Conservation (phyloP, 2,113 vertebrate species). For the Otus sunia region DNA sequence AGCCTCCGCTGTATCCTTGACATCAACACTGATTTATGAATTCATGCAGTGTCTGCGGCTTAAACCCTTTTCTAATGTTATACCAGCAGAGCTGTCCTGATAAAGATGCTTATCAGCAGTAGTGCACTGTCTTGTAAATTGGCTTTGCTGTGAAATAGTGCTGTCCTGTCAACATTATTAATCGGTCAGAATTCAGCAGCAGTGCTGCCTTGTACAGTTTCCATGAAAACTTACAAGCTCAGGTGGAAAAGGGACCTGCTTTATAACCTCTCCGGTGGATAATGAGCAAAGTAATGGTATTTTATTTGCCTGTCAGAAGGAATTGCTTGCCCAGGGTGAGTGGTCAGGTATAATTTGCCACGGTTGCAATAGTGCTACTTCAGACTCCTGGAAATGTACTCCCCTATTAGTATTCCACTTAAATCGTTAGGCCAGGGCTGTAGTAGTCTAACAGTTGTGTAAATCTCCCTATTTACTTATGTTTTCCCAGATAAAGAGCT, state of each 20-base stretch:
- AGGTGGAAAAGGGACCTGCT: neutral
- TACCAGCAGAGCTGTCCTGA: neutral
- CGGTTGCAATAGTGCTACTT: neutral
- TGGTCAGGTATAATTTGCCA: neutral
- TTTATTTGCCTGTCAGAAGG: conserved; percentile 39
- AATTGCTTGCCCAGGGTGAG: conserved; percentile 30
- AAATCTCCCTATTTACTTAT: conserved; percentile 35
- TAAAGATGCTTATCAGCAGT: conserved; percentile 25
- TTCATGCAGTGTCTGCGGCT: neutral
- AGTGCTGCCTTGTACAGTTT: neutral
- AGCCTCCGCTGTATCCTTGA: neutral
- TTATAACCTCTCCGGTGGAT: neutral
- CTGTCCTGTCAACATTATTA: neutral
- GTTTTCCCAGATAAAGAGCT: conserved; percentile 22
- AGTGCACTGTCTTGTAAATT: neutral
- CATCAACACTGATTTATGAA: neutral
- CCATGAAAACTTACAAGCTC: neutral
- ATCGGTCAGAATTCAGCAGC: neutral
- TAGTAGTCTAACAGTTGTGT: conserved; percentile 9
- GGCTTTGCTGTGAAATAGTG: neutral
- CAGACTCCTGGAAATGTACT: neutral
- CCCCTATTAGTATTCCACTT: neutral
- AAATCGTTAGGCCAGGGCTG: neutral
- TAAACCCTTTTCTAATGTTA: neutral
- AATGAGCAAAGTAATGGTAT: neutral